phyloP scores from a whole-genome alignment of 2,888 invertebrate genomes.

The Hedychridium roseum region DNA sequence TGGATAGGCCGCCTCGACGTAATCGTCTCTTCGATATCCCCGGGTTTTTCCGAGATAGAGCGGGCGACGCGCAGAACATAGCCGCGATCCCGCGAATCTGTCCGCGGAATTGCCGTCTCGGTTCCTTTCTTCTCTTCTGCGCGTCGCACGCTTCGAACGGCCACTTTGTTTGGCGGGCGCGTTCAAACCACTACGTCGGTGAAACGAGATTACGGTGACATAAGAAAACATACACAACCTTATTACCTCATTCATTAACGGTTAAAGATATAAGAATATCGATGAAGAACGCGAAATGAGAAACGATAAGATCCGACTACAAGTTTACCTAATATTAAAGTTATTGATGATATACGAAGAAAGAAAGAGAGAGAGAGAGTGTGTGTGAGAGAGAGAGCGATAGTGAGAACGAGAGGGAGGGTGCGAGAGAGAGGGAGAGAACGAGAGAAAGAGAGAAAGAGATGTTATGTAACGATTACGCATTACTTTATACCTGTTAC shows the following conservation, averaged over 20 bases:
- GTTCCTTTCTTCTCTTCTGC: conserved; percentile 28
- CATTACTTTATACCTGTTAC: conserved; percentile 55
- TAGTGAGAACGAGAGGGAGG: neutral
- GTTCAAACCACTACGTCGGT: conserved; percentile 39
- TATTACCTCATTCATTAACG: conserved; percentile 63
- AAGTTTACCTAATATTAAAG: conserved; percentile 62
- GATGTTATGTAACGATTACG: conserved; percentile 57
- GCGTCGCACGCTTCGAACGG: conserved; percentile 25
- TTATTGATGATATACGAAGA: conserved; percentile 60
- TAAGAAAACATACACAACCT: conserved; percentile 58
- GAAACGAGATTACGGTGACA: conserved; percentile 36
- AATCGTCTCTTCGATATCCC: conserved; percentile 43
- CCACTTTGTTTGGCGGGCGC: conserved; percentile 18
- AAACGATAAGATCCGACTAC: conserved; percentile 44
- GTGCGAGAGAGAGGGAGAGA: neutral
- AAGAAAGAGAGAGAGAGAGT: too few species aligned
- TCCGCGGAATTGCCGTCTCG: neutral
- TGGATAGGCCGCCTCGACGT: too few species aligned
- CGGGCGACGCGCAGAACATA: conserved; percentile 24
- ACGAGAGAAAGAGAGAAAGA: neutral
- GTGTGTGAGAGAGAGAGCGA: too few species aligned
- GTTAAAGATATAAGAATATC: conserved; percentile 59
- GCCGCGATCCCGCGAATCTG: neutral
- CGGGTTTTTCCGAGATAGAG: conserved; percentile 24
- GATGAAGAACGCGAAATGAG: conserved; percentile 49